Conservation (phyloP, 2,113 vertebrate species). For the Phylloscopus trochiloides region DNA sequence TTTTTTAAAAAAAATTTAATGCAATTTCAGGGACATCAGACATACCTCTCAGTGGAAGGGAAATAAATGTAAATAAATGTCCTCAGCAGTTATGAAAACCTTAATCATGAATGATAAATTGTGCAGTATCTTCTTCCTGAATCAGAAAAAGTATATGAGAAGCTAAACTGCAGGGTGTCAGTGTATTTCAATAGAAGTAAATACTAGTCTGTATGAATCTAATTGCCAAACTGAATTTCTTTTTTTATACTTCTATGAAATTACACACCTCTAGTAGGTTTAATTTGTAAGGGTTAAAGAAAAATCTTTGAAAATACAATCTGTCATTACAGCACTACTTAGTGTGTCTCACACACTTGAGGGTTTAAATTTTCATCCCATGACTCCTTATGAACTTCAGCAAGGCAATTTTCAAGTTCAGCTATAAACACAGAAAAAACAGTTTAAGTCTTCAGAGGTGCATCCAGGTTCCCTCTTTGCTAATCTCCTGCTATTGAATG, state of each 20-base stretch:
- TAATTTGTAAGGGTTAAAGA: not conserved
- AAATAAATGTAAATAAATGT: not conserved
- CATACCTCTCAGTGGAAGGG: not conserved
- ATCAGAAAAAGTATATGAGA: not conserved
- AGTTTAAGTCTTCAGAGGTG: not conserved
- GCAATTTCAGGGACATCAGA: not conserved
- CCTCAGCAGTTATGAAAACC: constrained; percentile 5
- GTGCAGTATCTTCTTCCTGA: not conserved
- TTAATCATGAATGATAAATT: not conserved
- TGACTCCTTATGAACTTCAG: not conserved
- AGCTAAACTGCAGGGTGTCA: not conserved
- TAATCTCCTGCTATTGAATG: not conserved
- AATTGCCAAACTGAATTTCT: not conserved
- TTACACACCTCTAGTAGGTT: not conserved
- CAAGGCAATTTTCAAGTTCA: not conserved
- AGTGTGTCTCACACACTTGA: not conserved
- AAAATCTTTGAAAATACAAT: not conserved
- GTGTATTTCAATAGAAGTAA: not conserved
- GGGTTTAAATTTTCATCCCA: not conserved
- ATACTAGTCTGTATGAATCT: not conserved
- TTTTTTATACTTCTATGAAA: not conserved
- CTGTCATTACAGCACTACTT: not conserved
- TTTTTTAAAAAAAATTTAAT: not conserved
- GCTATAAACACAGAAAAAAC: not conserved
- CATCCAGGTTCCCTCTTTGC: not conserved